Percentiles rank a stretch among this genome's conserved stretches.
These are phyloP conservation scores for Ametastegia equiseti DNA, from an alignment of 2,888 invertebrate species.

Conservation along the genomic window DNA sequence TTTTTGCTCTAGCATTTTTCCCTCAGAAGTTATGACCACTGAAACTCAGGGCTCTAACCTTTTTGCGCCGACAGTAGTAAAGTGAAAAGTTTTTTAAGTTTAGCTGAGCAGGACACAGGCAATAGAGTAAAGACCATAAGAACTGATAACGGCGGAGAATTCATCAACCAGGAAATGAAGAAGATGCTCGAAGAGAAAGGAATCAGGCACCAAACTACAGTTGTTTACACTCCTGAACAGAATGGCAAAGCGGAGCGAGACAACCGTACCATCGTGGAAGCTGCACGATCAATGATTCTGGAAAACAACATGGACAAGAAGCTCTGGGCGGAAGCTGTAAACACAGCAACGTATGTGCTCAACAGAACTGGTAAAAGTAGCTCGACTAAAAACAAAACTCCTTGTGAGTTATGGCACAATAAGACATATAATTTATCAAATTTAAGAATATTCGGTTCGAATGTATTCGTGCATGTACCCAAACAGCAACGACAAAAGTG, in stretches of 20 bases:
- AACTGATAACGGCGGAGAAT: background rate
- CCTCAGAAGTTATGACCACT: no score
- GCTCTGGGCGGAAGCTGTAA: background rate
- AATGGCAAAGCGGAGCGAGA: background rate
- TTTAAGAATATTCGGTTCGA: background rate
- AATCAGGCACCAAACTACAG: background rate
- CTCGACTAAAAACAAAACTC: background rate
- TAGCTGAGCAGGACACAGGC: background rate
- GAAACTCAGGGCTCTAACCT: no score
- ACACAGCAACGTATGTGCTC: background rate
- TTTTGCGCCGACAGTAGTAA: no score
- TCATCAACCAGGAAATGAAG: background rate
- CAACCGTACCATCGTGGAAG: background rate
- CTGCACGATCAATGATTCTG: background rate
- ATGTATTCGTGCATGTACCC: background rate
- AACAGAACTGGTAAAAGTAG: conserved; percentile 19
- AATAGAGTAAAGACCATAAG: background rate
- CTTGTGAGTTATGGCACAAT: background rate
- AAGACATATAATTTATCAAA: background rate
- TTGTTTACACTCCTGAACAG: background rate
- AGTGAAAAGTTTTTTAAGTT: background rate
- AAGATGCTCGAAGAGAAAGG: background rate
- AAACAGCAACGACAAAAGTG: background rate
- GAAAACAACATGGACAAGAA: background rate
- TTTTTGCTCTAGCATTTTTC: no score